phyloP scores from a whole-genome alignment of 64 coral and sea anemone species.

The Montipora efflorescens region DNA sequence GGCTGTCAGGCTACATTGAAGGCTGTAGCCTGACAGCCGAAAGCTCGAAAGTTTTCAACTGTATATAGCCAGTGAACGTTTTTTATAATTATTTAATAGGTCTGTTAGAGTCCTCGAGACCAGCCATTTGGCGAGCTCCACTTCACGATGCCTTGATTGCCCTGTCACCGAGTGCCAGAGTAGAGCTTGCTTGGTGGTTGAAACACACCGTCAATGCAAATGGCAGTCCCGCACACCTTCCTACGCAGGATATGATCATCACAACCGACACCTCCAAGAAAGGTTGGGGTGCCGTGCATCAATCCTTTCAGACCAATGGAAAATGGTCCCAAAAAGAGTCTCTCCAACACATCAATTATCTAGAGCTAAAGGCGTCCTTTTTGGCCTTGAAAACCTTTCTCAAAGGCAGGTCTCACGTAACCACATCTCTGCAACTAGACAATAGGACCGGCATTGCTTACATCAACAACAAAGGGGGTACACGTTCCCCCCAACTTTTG shows the following conservation, averaged over 20 bases:
- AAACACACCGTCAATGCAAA: not conserved
- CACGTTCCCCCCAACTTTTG: constrained; percentile 19
- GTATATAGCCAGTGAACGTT: too few species aligned
- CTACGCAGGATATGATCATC: not conserved
- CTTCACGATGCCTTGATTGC: not conserved
- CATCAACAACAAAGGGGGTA: constrained; percentile 60
- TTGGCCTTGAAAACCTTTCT: not conserved
- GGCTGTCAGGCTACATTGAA: too few species aligned
- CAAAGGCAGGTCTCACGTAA: not conserved
- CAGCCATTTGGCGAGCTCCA: constrained; percentile 58
- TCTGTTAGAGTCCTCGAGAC: constrained; percentile 19
- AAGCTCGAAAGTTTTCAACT: too few species aligned
- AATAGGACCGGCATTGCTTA: constrained; percentile 59
- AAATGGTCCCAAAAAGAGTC: not conserved
- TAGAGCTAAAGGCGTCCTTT: constrained; percentile 25
- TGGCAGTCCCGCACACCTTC: constrained; percentile 3
- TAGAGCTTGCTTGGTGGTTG: too few species aligned
- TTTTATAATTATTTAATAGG: too few species aligned
- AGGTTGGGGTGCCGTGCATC: constrained; percentile 2
- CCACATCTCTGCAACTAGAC: constrained; percentile 20
- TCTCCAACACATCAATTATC: constrained; percentile 33
- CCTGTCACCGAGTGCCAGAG: too few species aligned
- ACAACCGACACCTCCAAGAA: constrained; percentile 37
- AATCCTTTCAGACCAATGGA: not conserved
- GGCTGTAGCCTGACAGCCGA: too few species aligned